Base-by-base conservation (phyloP, 1,140 invertebrate species). In the Drosophila jambulina region DNA sequence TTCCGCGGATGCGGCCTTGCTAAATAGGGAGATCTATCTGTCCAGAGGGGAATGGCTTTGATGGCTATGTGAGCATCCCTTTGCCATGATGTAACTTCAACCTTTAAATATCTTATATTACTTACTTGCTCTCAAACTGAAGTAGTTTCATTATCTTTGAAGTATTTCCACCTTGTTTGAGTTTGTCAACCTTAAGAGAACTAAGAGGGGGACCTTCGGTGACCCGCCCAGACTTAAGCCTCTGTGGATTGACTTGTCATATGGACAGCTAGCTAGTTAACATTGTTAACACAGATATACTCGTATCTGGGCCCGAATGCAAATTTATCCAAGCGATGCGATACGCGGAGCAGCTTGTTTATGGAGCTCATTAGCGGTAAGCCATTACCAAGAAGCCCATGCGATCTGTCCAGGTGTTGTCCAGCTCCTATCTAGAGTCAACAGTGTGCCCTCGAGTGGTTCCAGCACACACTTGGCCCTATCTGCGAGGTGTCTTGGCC, bases 291-390 rank as follows among this genome's bases (percentile, higher is more conserved):
- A 77, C 40, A 71, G 76, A 54, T 67, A 56, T 56, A 53, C 49
- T 57, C 65, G 65, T 53, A 36, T 49, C 75, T 49, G 64, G 51
- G 82, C 48, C 68, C 67, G 60, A 90, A 90, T 90, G 85, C 85
- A 90, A 87, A 87, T 87, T 87, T 87, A 87, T 65, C 72, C 71
- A 76, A 83, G 80, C 54, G 62, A 63, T 75, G 80, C 53, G 65
- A 83, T 79, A 79, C 53, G 46, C 71, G 38, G 60, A 23, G 59
- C 34, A 29, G 74, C 74, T 78, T 84, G 76, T 87, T 87, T 87
- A 87, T 87, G 74, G 51, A 87, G 80, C 84, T 87, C 80, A 87
- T 87, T 87, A 87, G 80, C 85, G 63, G 63, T 57, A 67, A 54
- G 79, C 80, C 71, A 82, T 81, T 90, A 88, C 42, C 81, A 64